Conservation (phyloP, 2,888 invertebrate genomes). For the Drosophila cognata region DNA sequence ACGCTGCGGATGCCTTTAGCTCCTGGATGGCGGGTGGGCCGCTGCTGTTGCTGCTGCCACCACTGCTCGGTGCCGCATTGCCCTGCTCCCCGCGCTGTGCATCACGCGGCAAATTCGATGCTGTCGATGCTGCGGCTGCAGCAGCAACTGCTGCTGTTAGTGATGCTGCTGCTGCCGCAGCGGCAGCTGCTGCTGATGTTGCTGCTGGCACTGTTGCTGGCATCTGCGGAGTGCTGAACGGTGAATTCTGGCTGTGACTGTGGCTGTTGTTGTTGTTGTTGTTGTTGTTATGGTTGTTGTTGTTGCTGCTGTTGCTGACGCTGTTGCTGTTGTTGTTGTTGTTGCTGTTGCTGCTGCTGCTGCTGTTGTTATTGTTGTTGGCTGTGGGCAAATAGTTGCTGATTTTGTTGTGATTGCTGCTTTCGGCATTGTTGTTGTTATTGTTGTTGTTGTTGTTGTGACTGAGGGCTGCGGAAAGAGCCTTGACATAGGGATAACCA, state of each 20-base stretch:
- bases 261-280: constrained; percentile 41
- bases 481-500: constrained; percentile 71
- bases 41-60: constrained; percentile 45
- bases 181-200: constrained; percentile 62
- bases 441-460: constrained; percentile 68
- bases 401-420: constrained; percentile 62
- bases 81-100: constrained; percentile 21
- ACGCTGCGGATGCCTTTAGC: constrained; percentile 84
- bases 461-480: constrained; percentile 67
- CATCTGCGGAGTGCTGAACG: constrained; percentile 69
- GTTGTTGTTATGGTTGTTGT: constrained; percentile 37
- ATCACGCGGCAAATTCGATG: constrained; percentile 34
- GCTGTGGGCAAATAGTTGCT: constrained; percentile 73
- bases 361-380: constrained; percentile 40
- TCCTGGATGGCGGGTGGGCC: constrained; percentile 84
- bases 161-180: constrained; percentile 62
- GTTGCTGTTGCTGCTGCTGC: constrained; percentile 45
- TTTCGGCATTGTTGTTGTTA: constrained; percentile 63
- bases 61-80: constrained; percentile 14
- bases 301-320: constrained; percentile 33
- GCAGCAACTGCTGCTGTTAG: constrained; percentile 64
- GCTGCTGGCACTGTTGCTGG: constrained; percentile 55
- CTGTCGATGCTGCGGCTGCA: constrained; percentile 56
- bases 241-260: constrained; percentile 59
- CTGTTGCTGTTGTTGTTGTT: constrained; percentile 34